These are phyloP conservation scores for Cariama cristata DNA, from an alignment of 2,113 vertebrate species.

Conservation along the genomic window DNA sequence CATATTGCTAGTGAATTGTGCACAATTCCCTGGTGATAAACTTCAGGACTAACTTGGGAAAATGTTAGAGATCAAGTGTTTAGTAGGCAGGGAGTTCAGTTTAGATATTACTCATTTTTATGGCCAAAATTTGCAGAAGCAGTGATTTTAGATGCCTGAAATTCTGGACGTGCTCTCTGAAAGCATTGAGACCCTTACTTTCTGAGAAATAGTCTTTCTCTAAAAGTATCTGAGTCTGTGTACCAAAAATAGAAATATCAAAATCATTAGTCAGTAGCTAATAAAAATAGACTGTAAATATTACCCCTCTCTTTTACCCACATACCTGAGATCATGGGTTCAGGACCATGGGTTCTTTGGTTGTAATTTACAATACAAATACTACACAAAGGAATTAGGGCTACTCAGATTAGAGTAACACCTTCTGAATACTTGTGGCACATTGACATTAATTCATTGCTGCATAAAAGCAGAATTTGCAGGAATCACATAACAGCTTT, in stretches of 20 bases:
- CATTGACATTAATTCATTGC: too few relatives aligned
- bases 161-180: not conserved
- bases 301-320: not conserved
- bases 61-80: not conserved
- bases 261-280: not conserved
- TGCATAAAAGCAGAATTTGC: not conserved
- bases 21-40: not conserved
- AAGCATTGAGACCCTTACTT: not conserved
- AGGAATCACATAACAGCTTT: not conserved
- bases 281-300: not conserved
- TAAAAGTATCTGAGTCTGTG: not conserved
- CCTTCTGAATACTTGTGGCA: too few relatives aligned
- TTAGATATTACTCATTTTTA: not conserved
- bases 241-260: not conserved
- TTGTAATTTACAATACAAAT: not conserved
- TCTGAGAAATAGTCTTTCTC: not conserved
- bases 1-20: not conserved
- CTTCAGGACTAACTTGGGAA: not conserved
- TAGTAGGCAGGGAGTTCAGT: not conserved
- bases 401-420: not conserved
- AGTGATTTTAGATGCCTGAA: not conserved
- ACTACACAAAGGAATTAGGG: not conserved
- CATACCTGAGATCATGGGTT: not conserved
- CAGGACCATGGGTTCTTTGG: not conserved
- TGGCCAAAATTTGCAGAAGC: not conserved